These are phyloP conservation scores for Zoanthus solanderi DNA, from an alignment of 92 coral and sea anemone genomes.

Conservation along the genomic window DNA sequence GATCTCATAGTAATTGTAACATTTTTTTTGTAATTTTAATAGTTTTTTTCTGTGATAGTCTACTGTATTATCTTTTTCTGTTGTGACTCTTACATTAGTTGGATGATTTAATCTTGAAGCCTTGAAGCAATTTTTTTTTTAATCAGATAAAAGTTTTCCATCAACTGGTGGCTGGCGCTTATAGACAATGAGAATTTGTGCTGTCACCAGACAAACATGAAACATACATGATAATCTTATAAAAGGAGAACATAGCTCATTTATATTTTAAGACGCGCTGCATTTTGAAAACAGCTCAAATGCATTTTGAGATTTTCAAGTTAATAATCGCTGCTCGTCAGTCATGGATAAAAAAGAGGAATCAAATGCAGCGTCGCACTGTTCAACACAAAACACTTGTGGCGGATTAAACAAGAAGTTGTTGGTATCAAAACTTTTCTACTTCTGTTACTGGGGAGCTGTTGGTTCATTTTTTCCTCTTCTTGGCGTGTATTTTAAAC, in stretches of 20 bases:
- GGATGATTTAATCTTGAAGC: background rate
- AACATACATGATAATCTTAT: conserved; percentile 26
- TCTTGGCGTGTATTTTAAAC: conserved; percentile 98
- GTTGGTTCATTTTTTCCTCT: conserved; percentile 99
- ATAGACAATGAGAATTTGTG: conserved; percentile 24
- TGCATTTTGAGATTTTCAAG: conserved; percentile 12
- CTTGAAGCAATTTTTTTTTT: background rate
- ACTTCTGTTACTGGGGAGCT: conserved; percentile 99
- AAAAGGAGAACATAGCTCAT: background rate
- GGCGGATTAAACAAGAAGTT: conserved; percentile 77
- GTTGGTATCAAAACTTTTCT: conserved; percentile 91
- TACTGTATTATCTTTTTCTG: no score
- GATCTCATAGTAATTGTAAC: no score
- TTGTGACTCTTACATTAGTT: no score
- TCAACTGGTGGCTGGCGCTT: conserved; percentile 23
- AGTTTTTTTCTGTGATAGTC: no score
- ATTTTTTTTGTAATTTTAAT: no score
- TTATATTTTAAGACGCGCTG: conserved; percentile 29
- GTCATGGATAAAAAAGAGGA: conserved; percentile 18
- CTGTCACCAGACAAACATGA: conserved; percentile 36
- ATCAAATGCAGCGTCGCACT: background rate
- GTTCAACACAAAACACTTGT: conserved; percentile 33
- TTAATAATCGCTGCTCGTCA: background rate
- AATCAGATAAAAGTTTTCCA: background rate
- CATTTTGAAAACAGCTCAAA: conserved; percentile 41